Percentiles rank a stretch among this genome's conserved stretches.
Evolutionary conservation across 2,797 vertebrate genomes (phyloP).

Genomic region (Artibeus jamaicensis): DNA sequence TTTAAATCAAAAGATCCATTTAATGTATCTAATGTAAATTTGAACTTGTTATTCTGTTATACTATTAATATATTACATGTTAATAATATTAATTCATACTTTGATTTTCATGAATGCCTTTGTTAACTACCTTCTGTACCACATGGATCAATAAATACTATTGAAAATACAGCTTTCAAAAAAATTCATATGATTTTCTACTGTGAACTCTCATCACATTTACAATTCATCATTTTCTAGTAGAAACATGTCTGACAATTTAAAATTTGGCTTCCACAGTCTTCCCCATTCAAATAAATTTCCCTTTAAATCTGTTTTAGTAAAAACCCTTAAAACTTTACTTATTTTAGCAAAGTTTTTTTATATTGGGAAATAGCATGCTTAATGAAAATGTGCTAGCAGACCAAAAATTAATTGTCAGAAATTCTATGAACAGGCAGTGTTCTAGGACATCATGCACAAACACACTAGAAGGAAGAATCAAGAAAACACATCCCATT

Average conservation of each 20-base stretch:
- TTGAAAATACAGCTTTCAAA: neutral
- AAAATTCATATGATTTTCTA: neutral
- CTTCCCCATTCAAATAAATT: neutral
- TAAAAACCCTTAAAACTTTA: neutral
- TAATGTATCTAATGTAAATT: neutral
- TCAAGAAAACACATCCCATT: neutral
- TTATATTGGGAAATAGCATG: neutral
- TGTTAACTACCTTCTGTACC: neutral
- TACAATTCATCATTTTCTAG: neutral
- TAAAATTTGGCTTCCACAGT: neutral
- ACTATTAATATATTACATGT: neutral
- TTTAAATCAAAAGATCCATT: constrained; percentile 15
- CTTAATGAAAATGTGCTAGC: neutral
- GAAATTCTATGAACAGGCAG: neutral
- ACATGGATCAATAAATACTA: neutral
- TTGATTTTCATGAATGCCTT: constrained; percentile 31
- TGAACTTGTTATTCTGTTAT: neutral
- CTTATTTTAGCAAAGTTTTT: neutral
- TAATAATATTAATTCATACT: neutral
- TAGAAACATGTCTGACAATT: neutral
- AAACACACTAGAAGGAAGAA: neutral
- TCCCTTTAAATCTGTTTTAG: neutral
- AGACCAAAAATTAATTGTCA: neutral
- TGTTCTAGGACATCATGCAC: neutral
- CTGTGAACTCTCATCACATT: neutral